Conservation (phyloP, 1,140 invertebrate genomes). For the Diorhabda carinulata region DNA sequence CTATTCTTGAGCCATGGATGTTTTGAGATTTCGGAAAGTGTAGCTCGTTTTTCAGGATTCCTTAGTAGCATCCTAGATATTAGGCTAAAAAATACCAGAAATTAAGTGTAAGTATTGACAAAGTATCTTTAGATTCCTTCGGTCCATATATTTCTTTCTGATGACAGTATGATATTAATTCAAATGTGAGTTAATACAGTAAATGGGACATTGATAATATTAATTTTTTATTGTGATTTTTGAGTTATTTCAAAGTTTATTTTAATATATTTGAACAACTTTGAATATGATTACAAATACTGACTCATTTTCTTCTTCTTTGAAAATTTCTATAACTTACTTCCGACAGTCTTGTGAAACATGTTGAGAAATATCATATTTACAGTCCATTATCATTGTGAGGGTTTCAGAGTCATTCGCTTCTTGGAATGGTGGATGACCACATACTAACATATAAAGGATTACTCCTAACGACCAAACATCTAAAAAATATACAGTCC, state of each 20-base stretch:
- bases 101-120: no score
- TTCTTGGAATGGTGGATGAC: constrained; percentile 96
- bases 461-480: constrained; percentile 99
- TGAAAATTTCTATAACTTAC: constrained; percentile 50
- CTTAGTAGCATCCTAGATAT: constrained; percentile 90
- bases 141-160: no score
- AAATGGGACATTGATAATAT: no score
- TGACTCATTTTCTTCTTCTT: not conserved
- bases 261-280: no score
- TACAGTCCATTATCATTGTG: constrained; percentile 99
- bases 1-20: constrained; percentile 79
- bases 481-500: constrained; percentile 57
- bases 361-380: constrained; percentile 88
- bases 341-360: constrained; percentile 82
- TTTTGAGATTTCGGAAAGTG: constrained; percentile 81
- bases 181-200: no score
- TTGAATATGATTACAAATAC: not conserved
- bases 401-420: constrained; percentile 98
- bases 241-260: no score
- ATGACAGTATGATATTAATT: no score
- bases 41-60: constrained; percentile 86
- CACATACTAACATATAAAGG: constrained; percentile 97
- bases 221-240: no score
- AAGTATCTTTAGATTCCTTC: no score
- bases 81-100: constrained; percentile 56